Base-by-base conservation (phyloP, 2,888 invertebrate genomes). In the Aspidiotus rigidus region DNA sequence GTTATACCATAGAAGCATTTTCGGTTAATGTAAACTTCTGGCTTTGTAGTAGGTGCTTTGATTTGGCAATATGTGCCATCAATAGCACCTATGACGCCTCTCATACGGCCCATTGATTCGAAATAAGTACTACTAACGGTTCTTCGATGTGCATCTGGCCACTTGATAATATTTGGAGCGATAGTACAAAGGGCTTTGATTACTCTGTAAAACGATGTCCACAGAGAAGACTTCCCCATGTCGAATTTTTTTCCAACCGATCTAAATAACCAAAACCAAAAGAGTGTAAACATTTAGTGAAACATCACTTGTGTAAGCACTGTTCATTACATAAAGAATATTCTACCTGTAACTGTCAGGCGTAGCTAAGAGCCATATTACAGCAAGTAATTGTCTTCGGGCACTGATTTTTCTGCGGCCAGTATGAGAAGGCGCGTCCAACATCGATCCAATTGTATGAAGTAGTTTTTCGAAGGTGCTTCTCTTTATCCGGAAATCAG, bases 1-100 rank as follows among this genome's bases (percentile, higher is more conserved):
- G 72, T 74, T 1, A 75, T 72, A 1, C 72, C 73, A 71, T 74
- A 69, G 44, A 71, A 71, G 60, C 73, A 73, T 71, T 75, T 75
- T 56, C 74, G 56, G 3, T 69, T 74, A 2, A 74, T 70, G 61
- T 74, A 75, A 0, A n/a, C 53, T 53, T 13, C n/a, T 1, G n/a
- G 11, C 7, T 1, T 16, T 1, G 3, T 5, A 1, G 13, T 1
- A 2, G 56, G 56, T 5, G n/a, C 56, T 17, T 55, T 55, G 5
- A 55, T n/a, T 7, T n/a, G 1, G 15, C 15, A 9, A 5, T 55
- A 55, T 7, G 56, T 55, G 1, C 10, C 17, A 7, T 55, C 56
- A 2, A n/a, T 8, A 13, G 15, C n/a, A 6, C 56, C 56, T 9
- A 55, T 8, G 17, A 55, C n/a, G 5, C 56, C 56, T 7, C 7